Evolutionary conservation across 2,797 vertebrate genomes (phyloP).

Genomic region (Euthynnus affinis): DNA sequence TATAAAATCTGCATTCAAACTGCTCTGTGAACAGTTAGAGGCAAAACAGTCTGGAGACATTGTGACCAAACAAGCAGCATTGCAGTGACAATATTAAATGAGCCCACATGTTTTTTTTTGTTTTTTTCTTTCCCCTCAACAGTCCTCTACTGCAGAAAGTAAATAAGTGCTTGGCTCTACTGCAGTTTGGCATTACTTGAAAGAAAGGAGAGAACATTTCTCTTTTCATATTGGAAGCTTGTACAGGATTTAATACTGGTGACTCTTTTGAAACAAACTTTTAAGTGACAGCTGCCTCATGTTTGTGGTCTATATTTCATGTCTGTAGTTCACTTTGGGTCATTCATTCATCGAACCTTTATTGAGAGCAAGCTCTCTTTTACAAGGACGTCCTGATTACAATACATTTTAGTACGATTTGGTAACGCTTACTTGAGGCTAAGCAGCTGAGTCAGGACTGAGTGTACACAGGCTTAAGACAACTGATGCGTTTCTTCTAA

Average conservation of each 20-base stretch:
- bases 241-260: background rate
- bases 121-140: too few relatives aligned
- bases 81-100: background rate
- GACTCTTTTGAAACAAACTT: slow-evolving; percentile 2
- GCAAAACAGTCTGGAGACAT: too few relatives aligned
- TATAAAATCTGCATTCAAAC: background rate
- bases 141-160: background rate
- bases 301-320: background rate
- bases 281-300: background rate
- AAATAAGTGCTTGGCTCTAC: background rate
- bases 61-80: too few relatives aligned
- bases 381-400: too few relatives aligned
- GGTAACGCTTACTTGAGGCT: background rate
- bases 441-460: background rate
- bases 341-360: too few relatives aligned
- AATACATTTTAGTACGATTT: background rate
- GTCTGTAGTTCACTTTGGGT: too few relatives aligned
- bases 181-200: background rate
- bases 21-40: background rate
- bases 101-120: background rate
- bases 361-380: too few relatives aligned
- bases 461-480: slow-evolving; percentile 8
- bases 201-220: background rate
- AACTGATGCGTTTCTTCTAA: slow-evolving; percentile 18
- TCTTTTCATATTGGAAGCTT: background rate